Base-by-base conservation (phyloP, 2,797 vertebrate genomes). In the Aldrovandia affinis region DNA sequence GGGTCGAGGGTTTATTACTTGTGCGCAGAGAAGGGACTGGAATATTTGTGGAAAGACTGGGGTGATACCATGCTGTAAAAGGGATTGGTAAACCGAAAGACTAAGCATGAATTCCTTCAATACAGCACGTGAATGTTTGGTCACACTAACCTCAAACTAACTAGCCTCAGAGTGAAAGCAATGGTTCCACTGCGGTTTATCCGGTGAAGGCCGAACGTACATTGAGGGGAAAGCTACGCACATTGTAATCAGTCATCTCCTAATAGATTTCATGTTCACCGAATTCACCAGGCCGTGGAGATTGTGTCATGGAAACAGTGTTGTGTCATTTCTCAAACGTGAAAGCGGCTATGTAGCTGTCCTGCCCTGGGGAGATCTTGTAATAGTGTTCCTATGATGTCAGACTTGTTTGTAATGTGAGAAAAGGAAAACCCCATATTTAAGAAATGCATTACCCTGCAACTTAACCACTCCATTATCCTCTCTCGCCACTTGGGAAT, bases 1-100 rank as follows among this genome's bases (percentile, higher is more conserved):
- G 91, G 88, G 82, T 89, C 84, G 83, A 54, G 88, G 86, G 88
- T 91, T 93, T 89, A 90, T 91, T 89, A 90, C 84, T 85, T 80
- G 87, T 54, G 88, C 36, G 25, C 36, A 39, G 15, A 33, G 47
- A 80, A 80, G 39, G 14, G 59, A 55, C 44, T 77, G 15, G 20
- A 86, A 92, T 92, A 90, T 91, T 89, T 92, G 92, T 90, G 84
- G 92, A 92, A 93, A 93, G 77, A 81, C 63, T 30, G 57, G 18
- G 77, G 85, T 81, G 77, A 89, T 73, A 42, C 68, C 68, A 18
- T 9, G 22, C 18, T 73, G 68, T 8, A 73, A 42, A 73, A 42
- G 15, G 68, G 68, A 42, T 47, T 28, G 33, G 22, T 22, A 77
- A 77, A n/a, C 73, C 0, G 25, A 77, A n/a, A 20, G 39, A 44